Conservation (phyloP, 2,797 vertebrate species). For the Atherinosoma microstoma region DNA sequence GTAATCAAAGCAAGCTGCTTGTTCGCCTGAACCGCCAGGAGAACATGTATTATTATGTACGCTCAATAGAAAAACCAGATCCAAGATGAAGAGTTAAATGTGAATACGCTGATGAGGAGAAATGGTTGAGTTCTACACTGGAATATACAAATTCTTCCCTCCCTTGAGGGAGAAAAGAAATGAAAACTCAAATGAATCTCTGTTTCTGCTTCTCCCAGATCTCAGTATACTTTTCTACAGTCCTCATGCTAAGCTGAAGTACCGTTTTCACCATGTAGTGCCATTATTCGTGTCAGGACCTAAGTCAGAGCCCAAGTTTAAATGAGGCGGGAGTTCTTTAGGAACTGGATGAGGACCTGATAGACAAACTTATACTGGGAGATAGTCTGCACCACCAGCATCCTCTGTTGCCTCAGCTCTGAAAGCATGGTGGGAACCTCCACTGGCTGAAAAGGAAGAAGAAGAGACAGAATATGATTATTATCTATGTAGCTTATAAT, state of each 20-base stretch:
- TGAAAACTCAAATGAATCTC: constrained; percentile 29
- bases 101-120: constrained; percentile 27
- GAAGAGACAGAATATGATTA: neutral
- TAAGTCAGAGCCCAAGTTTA: constrained; percentile 66
- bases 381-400: constrained; percentile 98
- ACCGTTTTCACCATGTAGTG: constrained; percentile 16
- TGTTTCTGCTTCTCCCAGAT: constrained; percentile 23
- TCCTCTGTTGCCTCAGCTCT: constrained; percentile 91
- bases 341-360: constrained; percentile 95
- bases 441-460: constrained; percentile 83
- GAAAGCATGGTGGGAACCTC: constrained; percentile 94
- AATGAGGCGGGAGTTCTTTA: constrained; percentile 96
- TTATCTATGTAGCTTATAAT: neutral
- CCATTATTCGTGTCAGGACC: constrained; percentile 5
- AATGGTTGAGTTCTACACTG: constrained; percentile 27
- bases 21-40: constrained; percentile 26
- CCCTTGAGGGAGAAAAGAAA: no score
- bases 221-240: constrained; percentile 1
- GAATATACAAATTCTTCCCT: constrained; percentile 18
- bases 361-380: constrained; percentile 98
- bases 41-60: constrained; percentile 13
- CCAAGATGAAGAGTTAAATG: constrained; percentile 14
- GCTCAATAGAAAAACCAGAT: constrained; percentile 24
- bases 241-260: constrained; percentile 26
- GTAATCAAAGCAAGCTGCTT: constrained; percentile 23